phyloP scores from a whole-genome alignment of 2,888 invertebrate species.

The Subacronicta megacephala region DNA sequence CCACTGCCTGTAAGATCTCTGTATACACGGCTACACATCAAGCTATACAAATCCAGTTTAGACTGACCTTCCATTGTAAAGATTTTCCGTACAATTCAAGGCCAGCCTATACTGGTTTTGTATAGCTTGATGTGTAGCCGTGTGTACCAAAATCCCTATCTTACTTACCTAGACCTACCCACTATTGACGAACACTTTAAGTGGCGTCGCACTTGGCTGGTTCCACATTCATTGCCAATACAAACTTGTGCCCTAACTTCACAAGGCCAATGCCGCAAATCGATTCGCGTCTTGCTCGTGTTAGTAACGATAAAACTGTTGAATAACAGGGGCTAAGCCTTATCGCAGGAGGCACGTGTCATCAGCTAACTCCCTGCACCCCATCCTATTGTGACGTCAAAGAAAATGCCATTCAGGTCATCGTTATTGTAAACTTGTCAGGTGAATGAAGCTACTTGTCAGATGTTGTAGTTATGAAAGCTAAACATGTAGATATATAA shows the following conservation, averaged over 20 bases:
- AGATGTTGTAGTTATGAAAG: conserved; percentile 4
- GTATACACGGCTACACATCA: no score
- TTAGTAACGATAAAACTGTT: conserved; percentile 49
- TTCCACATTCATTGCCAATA: conserved; percentile 11
- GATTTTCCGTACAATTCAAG: no score
- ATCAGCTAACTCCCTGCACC: conserved; percentile 39
- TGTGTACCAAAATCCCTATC: no score
- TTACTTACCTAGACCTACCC: no score
- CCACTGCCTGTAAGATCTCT: no score
- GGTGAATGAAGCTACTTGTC: conserved; percentile 2
- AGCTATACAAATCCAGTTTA: no score
- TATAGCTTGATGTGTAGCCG: no score
- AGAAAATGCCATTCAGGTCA: conserved; percentile 44
- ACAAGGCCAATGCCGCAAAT: conserved; percentile 60
- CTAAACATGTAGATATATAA: neutral
- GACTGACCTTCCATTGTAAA: no score
- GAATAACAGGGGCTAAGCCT: conserved; percentile 50
- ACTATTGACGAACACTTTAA: neutral
- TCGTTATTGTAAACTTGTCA: conserved; percentile 32
- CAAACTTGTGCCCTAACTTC: conserved; percentile 30
- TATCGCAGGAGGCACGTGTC: conserved; percentile 63
- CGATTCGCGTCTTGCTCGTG: conserved; percentile 37
- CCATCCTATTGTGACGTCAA: conserved; percentile 34
- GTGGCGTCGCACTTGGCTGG: neutral
- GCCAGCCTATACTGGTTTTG: no score